Percentiles rank a stretch among this genome's conserved stretches.
These are phyloP conservation scores for Darevskia mixta DNA, from an alignment of 2,797 vertebrate species.

Conservation along the genomic window DNA sequence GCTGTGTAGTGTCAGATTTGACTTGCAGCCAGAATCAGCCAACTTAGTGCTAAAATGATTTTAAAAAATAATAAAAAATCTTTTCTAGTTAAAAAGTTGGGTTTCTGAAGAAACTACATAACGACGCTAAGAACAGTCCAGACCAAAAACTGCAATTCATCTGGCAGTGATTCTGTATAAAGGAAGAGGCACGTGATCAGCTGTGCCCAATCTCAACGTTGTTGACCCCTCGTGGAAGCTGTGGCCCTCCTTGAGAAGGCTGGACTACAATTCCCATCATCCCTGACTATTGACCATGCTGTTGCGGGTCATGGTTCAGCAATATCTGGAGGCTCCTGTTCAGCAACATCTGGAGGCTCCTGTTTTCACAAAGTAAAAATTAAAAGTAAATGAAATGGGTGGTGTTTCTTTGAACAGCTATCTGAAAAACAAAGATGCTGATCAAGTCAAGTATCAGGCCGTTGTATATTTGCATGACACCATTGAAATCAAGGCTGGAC, in stretches of 20 bases:
- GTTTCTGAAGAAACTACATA: slow-evolving; percentile 58
- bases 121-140: not conserved
- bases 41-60: slow-evolving; percentile 77
- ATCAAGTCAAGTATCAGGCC: not conserved
- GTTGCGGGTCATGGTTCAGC: no score
- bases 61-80: not conserved
- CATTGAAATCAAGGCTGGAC: not conserved
- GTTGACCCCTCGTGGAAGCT: not conserved
- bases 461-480: not conserved
- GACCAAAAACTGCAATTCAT: not conserved
- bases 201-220: not conserved
- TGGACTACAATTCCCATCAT: not conserved
- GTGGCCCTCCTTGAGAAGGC: not conserved
- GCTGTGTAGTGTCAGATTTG: slow-evolving; percentile 82
- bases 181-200: slow-evolving; percentile 10
- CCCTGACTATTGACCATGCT: not conserved
- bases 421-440: not conserved
- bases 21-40: slow-evolving; percentile 80
- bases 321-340: no score
- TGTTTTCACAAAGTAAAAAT: no score
- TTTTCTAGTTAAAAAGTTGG: slow-evolving; percentile 63
- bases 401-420: not conserved
- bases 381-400: no score
- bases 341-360: no score
- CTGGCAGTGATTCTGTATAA: not conserved